Conservation (phyloP, 2,797 vertebrate genomes). For the Hozukius guyotensis region DNA sequence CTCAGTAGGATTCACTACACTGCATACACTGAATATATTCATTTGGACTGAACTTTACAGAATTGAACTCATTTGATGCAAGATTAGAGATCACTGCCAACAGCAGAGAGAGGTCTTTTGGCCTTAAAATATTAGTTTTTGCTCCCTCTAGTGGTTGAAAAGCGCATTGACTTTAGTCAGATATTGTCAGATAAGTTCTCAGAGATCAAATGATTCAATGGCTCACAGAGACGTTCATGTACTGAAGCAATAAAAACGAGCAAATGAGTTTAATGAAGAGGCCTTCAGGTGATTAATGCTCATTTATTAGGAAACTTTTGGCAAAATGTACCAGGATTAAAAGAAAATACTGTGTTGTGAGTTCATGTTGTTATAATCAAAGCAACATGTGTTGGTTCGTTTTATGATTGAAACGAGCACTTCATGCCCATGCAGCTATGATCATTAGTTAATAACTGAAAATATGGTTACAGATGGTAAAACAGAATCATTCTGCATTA, state of each 20-base stretch:
- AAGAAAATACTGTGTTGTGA: neutral
- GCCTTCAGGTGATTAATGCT: neutral
- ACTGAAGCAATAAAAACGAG: neutral
- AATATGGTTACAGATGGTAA: neutral
- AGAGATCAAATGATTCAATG: neutral
- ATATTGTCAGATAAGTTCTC: neutral
- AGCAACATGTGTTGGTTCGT: too few species aligned
- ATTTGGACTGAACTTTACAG: neutral
- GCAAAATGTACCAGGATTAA: neutral
- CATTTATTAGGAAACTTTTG: neutral
- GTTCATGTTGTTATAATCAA: neutral
- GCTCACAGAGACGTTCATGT: neutral
- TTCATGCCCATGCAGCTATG: neutral
- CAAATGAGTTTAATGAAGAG: neutral
- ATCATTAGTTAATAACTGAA: neutral
- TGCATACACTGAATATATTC: neutral
- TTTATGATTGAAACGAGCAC: too few species aligned
- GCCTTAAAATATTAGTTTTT: neutral
- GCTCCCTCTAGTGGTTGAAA: conserved; percentile 31
- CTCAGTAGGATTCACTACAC: neutral
- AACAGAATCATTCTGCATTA: neutral
- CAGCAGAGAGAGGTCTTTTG: neutral
- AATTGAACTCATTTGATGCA: neutral
- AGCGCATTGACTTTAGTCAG: neutral
- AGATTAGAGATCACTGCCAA: neutral